A percentile compares a stretch with the other conserved stretches of the same genome.
phyloP scores from a whole-genome alignment of 2,797 vertebrate species.

The Microhierax caerulescens region DNA sequence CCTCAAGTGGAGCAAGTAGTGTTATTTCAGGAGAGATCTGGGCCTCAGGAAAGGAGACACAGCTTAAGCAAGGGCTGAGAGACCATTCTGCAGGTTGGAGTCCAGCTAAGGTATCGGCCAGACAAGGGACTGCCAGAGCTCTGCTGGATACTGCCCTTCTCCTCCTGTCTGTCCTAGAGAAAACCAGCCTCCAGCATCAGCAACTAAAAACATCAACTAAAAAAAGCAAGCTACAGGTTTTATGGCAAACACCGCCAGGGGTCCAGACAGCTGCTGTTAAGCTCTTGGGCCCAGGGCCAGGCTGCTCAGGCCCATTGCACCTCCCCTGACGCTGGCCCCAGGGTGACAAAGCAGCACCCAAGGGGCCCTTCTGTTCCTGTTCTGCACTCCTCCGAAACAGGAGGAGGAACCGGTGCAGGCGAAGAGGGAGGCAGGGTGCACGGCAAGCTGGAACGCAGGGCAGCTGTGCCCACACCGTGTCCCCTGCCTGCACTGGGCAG shows the following conservation, averaged over 20 bases:
- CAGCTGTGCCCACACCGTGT: rapidly evolving
- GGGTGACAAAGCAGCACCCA: neutral
- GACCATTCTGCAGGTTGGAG: neutral
- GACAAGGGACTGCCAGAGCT: neutral
- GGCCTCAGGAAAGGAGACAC: neutral
- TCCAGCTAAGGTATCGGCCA: neutral
- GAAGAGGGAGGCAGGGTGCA: neutral
- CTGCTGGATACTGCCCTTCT: neutral
- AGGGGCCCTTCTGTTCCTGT: neutral
- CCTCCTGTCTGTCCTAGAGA: neutral
- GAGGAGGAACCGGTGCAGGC: neutral
- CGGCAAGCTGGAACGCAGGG: neutral
- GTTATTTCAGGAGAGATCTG: neutral
- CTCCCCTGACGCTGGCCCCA: neutral
- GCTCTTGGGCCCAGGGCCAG: neutral
- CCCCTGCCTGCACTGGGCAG: neutral
- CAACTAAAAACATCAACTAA: neutral
- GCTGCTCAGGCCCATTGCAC: neutral
- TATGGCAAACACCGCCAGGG: neutral
- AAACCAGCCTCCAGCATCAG: neutral
- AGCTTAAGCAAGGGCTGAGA: neutral
- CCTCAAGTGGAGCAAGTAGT: neutral
- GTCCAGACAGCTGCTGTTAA: neutral
- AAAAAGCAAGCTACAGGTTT: neutral
- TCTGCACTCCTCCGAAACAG: neutral